Percentiles rank a stretch among this genome's conserved stretches.
These are phyloP conservation scores for Campoplex nolae DNA, from an alignment of 2,888 invertebrate species.

Conservation along the genomic window DNA sequence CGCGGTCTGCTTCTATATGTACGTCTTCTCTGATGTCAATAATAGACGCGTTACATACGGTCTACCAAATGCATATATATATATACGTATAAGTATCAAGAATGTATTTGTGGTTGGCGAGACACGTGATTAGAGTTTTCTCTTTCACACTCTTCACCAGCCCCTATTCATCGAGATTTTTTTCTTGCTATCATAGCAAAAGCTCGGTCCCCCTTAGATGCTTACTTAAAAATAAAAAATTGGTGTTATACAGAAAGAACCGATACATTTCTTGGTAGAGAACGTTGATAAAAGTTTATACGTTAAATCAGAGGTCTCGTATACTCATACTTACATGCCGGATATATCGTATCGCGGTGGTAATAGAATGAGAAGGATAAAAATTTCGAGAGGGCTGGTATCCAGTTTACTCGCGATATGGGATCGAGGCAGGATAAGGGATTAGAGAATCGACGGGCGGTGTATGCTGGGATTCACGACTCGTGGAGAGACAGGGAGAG, in stretches of 20 bases:
- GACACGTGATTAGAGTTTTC: constrained; percentile 74
- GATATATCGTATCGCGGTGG: neutral
- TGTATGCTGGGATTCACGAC: constrained; percentile 29
- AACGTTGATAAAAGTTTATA: neutral
- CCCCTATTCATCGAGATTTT: neutral
- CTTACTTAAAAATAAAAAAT: neutral
- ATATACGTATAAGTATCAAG: neutral
- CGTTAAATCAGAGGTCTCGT: neutral
- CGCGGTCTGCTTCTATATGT: neutral
- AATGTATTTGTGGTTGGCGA: neutral
- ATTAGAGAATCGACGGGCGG: neutral
- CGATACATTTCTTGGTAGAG: neutral
- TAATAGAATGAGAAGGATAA: constrained; percentile 49
- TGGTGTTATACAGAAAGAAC: neutral
- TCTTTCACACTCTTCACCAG: constrained; percentile 76
- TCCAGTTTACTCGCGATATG: constrained; percentile 39
- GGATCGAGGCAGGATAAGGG: constrained; percentile 12
- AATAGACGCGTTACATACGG: constrained; percentile 4
- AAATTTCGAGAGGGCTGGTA: neutral
- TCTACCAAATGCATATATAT: neutral
- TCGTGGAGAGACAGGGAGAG: neutral
- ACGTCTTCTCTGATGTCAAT: neutral
- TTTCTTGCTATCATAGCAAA: neutral
- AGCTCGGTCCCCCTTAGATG: neutral
- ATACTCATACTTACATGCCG: neutral